phyloP scores from a whole-genome alignment of 2,888 invertebrate genomes.

The Chalcis sispes region DNA sequence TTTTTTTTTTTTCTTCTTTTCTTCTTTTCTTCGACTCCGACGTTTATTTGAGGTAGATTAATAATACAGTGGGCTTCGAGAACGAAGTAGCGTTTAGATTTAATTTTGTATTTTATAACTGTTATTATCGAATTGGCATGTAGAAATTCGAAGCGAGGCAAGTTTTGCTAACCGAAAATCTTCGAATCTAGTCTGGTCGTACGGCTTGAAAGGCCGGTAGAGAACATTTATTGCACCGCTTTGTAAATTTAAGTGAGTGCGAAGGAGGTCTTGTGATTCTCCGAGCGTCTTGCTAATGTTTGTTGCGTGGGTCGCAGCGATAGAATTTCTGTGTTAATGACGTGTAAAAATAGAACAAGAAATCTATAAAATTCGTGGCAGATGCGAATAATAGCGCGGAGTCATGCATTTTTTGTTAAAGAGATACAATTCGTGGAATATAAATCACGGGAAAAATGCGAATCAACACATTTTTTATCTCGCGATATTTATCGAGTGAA shows the following conservation, averaged over 20 bases:
- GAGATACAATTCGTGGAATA: conserved; percentile 2
- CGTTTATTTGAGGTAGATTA: conserved; percentile 51
- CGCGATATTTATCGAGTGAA: no score
- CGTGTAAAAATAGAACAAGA: conserved; percentile 51
- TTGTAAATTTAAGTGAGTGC: conserved; percentile 58
- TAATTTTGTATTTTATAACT: conserved; percentile 42
- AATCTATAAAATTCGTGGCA: conserved; percentile 56
- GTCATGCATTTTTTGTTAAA: conserved; percentile 38
- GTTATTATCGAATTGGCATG: conserved; percentile 56
- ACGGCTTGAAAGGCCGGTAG: background rate
- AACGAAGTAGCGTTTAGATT: conserved; percentile 40
- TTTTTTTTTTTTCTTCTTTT: conserved; percentile 9
- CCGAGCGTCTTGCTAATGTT: conserved; percentile 50
- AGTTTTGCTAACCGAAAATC: background rate
- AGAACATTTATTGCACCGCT: conserved; percentile 53
- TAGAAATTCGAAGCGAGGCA: conserved; percentile 30
- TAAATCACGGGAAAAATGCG: conserved; percentile 15
- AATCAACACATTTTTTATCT: no score
- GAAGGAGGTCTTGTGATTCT: conserved; percentile 52
- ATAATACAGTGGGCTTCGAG: conserved; percentile 37
- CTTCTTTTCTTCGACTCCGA: background rate
- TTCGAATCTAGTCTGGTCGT: background rate
- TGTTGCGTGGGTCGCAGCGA: conserved; percentile 51
- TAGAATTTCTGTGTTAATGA: conserved; percentile 59
- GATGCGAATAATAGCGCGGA: conserved; percentile 52